Percentiles rank a stretch among this genome's conserved stretches.
These are phyloP conservation scores for Cryptops parisi DNA, from an alignment of 2,888 invertebrate species.

Conservation along the genomic window DNA sequence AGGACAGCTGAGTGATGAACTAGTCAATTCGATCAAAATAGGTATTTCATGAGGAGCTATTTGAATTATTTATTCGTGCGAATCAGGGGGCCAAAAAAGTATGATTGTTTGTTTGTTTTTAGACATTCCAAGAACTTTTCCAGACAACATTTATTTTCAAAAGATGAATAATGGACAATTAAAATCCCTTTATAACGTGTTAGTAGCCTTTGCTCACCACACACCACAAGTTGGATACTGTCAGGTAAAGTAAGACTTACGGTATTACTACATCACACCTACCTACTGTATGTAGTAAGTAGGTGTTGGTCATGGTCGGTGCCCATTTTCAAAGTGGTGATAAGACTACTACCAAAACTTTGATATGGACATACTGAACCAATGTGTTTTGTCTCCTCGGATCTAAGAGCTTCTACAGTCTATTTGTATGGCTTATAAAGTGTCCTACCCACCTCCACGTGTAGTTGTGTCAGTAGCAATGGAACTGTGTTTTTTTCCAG, in stretches of 20 bases:
- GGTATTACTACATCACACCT: too few relatives aligned
- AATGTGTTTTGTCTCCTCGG: too few relatives aligned
- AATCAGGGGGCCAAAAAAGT: neutral
- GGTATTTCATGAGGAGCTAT: slow-evolving; percentile 23
- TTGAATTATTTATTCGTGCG: too few relatives aligned
- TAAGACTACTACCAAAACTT: too few relatives aligned
- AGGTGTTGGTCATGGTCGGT: too few relatives aligned
- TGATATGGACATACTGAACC: too few relatives aligned
- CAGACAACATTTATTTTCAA: slow-evolving; percentile 84
- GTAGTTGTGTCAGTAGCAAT: too few relatives aligned
- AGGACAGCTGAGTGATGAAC: slow-evolving; percentile 50
- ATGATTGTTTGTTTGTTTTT: slow-evolving; percentile 12
- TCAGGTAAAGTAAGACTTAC: too few relatives aligned
- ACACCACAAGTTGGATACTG: slow-evolving; percentile 82
- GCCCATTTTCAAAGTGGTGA: too few relatives aligned
- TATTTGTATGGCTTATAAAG: neutral
- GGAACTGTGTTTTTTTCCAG: slow-evolving; percentile 38
- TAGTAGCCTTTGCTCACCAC: slow-evolving; percentile 76
- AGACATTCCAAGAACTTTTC: slow-evolving; percentile 85
- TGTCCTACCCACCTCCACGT: too few relatives aligned
- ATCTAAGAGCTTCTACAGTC: neutral
- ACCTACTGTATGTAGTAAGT: too few relatives aligned
- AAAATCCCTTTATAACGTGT: slow-evolving; percentile 63
- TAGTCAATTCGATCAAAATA: slow-evolving; percentile 67
- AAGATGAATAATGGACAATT: slow-evolving; percentile 53